Evolutionary conservation across 2,888 invertebrate genomes (phyloP), one percentile per base, ranked within the genome.

Genomic region (Cephus nigrinus): DNA sequence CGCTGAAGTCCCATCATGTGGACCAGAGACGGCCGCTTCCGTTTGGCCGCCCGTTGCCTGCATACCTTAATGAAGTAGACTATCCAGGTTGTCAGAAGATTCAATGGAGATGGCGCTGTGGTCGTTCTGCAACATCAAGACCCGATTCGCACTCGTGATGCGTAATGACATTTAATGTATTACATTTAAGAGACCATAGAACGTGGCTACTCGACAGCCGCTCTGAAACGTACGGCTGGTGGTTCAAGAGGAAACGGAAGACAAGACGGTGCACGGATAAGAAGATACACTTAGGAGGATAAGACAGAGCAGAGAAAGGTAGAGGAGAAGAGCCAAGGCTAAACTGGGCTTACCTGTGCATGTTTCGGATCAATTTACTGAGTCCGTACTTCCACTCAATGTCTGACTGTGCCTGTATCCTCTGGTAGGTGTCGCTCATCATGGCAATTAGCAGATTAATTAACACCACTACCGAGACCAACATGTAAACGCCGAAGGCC

Each of bases 351-450:
- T 90, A 91, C 91, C 94, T 93, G 91, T 95, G 96, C 95, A 96
- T 96, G 88, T 95, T 95, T 78, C 95, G 92, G 85, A 96, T 96
- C 80, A 96, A 92, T 90, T 96, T 96, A 74, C 96, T 96, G 81
- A 96, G 91, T 73, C 96, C 96, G 88, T 95, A 96, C 92, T 96
- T 96, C 96, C 96, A 96, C 90, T 96, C 96, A 79, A 95, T 95
- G 90, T 96, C 96, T 4, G 95, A 96, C 90, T 95, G 95, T 34
- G 99, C 99, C 95, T 99, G 97, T 91, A 99, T 99, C 91, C 98
- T 95, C 93, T 99, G 99, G 93, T 99, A 99, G 89, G 99, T 99
- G 94, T 99, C 99, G 93, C 98, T 98, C 98, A 99, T 99, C 99
- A 99, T 99, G 94, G 99, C 99, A 95, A 99, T 99, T 92, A 99